Base-by-base conservation (phyloP, 2,888 invertebrate species). In the Euphydryas editha region DNA sequence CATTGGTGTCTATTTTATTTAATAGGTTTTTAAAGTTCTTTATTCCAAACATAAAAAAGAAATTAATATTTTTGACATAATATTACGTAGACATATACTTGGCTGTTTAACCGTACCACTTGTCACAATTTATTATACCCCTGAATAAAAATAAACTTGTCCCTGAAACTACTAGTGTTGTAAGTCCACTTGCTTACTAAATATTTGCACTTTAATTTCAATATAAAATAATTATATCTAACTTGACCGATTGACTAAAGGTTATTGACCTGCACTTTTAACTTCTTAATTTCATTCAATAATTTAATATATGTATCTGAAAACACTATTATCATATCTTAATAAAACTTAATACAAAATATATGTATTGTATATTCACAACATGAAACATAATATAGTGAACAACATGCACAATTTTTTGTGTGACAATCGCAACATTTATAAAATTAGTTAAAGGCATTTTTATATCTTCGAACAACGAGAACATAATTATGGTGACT, bases 331-430 rank as follows among this genome's bases (percentile, higher is more conserved):
- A 44, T 20, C 55, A 68, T 64, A 54, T 65, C 65, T 61, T 65
- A 71, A 70, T 65, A 69, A 70, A 72, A 67, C 72, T 69, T 70
- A 69, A 61, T 69, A 62, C 65, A 62, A 68, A n/a, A 70, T 68
- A 68, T 62, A 68, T 62, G 65, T 64, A 66, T 67, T 62, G 65
- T 64, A 66, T 67, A 70, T 24, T 62, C 39, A 66, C 63, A 67
- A 65, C 55, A 58, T 65, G 61, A 60, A 47, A 57, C 59, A 65
- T 65, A n/a, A n/a, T n/a, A 57, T 54, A 67, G 59, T 59, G 61
- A 67, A 71, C n/a, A n/a, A n/a, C n/a, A n/a, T n/a, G n/a, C n/a
- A n/a, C n/a, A n/a, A n/a, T n/a, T n/a, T n/a, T n/a, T n/a, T n/a
- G n/a, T n/a, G n/a, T n/a, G 59, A 67, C 64, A 59, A 65, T 72